Evolutionary conservation across 2,113 vertebrate species (phyloP), one percentile per base, ranked within the genome.

Genomic region (Herpailurus yagouaroundi): DNA sequence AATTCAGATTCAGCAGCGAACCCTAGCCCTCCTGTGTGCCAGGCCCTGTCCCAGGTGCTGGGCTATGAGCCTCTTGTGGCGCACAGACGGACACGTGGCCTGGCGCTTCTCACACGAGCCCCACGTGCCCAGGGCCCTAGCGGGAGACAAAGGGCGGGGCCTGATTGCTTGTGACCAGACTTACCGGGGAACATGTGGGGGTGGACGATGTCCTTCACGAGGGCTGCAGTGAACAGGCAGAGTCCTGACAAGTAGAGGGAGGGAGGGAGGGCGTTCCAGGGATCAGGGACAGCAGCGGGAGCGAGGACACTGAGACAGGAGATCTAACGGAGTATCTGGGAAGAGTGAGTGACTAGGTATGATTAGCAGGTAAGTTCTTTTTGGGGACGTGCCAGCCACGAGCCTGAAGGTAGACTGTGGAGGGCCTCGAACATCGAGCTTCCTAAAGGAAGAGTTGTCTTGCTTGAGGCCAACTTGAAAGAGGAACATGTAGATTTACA

Each of bases 401-500:
- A 83, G 19, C 27, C 63, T 88, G 55, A 71, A 73, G 21, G 25
- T 68, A 31, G 31, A 63, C 21, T 69, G 25, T 69, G 68, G 82
- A 33, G 2, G 52, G 4, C 68, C 68, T 71, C 38, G 31, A 48
- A 41, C 29, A n/a, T 55, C 15, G 86, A 79, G 41, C 25, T 91
- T 97, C 91, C 29, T 52, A 16, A 91, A 79, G 11, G 60, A 45
- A 95, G 82, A 83, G 14, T 7, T 50, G 52, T 73, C 73, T 97
- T 88, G 93, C 83, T 96, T 91, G 60, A 73, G 45, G 76, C 50
- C 93, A 95, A 64, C 38, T 63, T 96, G 88, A 90, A 85, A 76
- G 50, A 93, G 25, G 38, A 94, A 57, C n/a, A n/a, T 89, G 29
- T n/a, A 97, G 94, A 95, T 97, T 95, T 92, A 84, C 64, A 92